Conservation (phyloP, 2,797 vertebrate genomes). For the Rhabdophis nuchalis region DNA sequence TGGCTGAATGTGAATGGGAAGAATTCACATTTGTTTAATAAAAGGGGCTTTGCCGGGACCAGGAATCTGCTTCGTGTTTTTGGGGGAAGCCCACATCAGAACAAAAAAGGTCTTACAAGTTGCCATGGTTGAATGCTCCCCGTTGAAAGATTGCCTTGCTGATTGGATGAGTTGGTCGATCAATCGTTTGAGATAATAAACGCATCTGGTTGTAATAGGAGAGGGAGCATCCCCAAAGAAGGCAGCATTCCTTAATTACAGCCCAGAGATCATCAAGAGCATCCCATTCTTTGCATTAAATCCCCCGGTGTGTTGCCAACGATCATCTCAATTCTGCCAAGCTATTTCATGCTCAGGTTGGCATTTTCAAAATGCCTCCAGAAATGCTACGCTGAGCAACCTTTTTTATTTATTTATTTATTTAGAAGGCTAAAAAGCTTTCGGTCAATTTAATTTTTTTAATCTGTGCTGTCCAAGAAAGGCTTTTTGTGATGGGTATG, state of each 20-base stretch:
- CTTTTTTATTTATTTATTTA: background rate
- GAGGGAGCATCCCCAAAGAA: background rate
- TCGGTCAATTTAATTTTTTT: background rate
- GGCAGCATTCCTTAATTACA: conserved; percentile 1
- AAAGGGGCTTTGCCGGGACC: too few species aligned
- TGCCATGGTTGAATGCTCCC: background rate
- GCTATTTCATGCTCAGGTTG: conserved; percentile 48
- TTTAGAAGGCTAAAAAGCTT: background rate
- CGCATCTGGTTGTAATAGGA: background rate
- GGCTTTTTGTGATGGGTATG: background rate
- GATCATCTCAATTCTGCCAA: conserved; percentile 9
- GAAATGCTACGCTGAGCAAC: conserved; percentile 7
- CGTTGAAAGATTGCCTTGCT: background rate
- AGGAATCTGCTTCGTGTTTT: too few species aligned
- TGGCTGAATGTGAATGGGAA: too few species aligned
- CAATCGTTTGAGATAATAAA: background rate
- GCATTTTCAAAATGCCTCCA: background rate
- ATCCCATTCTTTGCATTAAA: background rate
- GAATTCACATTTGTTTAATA: too few species aligned
- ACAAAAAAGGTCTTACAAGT: background rate
- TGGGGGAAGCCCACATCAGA: too few species aligned
- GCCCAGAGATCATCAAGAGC: conserved; percentile 5
- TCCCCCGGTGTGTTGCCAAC: conserved; percentile 38
- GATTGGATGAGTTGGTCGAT: background rate
- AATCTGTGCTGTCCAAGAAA: background rate